These are phyloP conservation scores for Drosophila santomea DNA, from an alignment of 1,140 invertebrate species.

Conservation along the genomic window DNA sequence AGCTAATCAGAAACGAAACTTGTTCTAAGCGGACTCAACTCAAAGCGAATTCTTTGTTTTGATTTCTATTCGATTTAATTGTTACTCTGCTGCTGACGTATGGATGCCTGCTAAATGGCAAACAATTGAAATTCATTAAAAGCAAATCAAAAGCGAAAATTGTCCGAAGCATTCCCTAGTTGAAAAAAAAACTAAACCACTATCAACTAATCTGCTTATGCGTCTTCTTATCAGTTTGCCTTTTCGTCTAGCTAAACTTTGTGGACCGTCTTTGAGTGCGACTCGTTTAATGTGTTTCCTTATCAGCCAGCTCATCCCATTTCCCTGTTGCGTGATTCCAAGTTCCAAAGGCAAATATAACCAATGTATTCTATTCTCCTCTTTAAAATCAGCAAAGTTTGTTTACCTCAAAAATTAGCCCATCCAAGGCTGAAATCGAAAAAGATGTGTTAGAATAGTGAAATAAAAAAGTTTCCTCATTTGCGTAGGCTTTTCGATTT, in stretches of 20 bases:
- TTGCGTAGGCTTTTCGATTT: slow-evolving; percentile 8
- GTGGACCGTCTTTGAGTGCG: slow-evolving; percentile 7
- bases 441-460: background rate
- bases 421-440: background rate
- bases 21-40: slow-evolving; percentile 42
- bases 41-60: slow-evolving; percentile 37
- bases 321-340: slow-evolving; percentile 38
- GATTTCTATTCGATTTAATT: slow-evolving; percentile 32
- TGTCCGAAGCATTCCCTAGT: slow-evolving; percentile 7
- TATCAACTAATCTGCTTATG: slow-evolving; percentile 26
- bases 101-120: slow-evolving; percentile 43
- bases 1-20: slow-evolving; percentile 33
- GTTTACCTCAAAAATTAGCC: slow-evolving; percentile 9
- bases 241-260: slow-evolving; percentile 31
- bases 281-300: slow-evolving; percentile 1
- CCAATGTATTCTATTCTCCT: background rate
- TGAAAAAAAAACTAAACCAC: slow-evolving; percentile 6
- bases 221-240: slow-evolving; percentile 31
- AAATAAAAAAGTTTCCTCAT: background rate
- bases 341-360: slow-evolving; percentile 38
- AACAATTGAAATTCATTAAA: slow-evolving; percentile 59
- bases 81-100: slow-evolving; percentile 37
- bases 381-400: slow-evolving; percentile 6
- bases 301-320: slow-evolving; percentile 37
- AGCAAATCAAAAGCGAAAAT: slow-evolving; percentile 33